A percentile compares a stretch with the other conserved stretches of the same genome.
Evolutionary conservation across 2,888 invertebrate genomes (phyloP).

Genomic region (Caenorhabditis macrosperma): DNA sequence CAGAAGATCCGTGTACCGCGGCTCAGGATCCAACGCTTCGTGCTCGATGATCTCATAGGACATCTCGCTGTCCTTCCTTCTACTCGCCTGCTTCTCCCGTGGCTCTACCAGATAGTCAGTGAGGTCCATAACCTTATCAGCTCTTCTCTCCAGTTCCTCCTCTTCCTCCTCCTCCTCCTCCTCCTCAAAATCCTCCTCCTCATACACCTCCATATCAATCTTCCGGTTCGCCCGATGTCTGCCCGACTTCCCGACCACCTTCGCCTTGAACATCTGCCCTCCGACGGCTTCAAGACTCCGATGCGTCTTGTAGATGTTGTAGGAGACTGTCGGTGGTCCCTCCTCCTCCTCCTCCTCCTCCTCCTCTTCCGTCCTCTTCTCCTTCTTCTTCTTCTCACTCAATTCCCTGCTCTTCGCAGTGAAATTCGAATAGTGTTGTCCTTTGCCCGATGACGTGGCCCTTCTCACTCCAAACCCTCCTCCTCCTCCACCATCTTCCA

Average conservation of each 20-base stretch:
- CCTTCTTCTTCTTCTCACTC: conserved; percentile 28
- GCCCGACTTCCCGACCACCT: conserved; percentile 15
- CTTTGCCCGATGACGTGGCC: conserved; percentile 37
- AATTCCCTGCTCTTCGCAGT: conserved; percentile 1
- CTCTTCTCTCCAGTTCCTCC: background rate
- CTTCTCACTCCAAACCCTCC: conserved; percentile 35
- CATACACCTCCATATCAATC: conserved; percentile 14
- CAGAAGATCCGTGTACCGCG: conserved; percentile 12
- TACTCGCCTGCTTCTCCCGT: conserved; percentile 8
- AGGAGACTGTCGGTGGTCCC: conserved; percentile 34
- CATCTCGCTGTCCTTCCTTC: conserved; percentile 22
- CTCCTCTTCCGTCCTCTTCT: background rate
- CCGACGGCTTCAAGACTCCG: conserved; percentile 24
- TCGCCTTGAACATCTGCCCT: conserved; percentile 17
- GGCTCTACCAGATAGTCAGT: background rate
- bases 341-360: background rate
- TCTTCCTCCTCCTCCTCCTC: conserved; percentile 8
- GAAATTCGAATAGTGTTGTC: conserved; percentile 34
- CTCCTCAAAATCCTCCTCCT: conserved; percentile 5
- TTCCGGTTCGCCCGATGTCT: conserved; percentile 23
- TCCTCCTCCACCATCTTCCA: conserved; percentile 16
- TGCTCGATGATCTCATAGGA: conserved; percentile 16
- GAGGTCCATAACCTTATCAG: background rate
- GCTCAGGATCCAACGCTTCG: background rate
- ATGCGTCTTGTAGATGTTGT: conserved; percentile 38